Evolutionary conservation across 2,888 invertebrate genomes (phyloP), one percentile per base, ranked within the genome.

Genomic region (Orthonevra nobilis): DNA sequence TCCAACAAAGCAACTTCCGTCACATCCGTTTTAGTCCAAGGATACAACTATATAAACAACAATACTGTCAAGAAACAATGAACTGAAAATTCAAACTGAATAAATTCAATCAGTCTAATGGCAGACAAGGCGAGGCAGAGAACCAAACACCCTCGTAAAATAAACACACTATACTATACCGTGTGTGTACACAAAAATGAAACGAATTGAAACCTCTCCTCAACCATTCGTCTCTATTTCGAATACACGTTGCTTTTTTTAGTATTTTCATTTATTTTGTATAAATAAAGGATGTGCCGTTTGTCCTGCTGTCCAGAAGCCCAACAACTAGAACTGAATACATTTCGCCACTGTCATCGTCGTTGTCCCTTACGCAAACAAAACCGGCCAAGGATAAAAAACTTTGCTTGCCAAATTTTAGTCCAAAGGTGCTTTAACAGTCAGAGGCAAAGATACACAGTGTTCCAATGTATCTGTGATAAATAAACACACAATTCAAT

Each of bases 61-160:
- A 50, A 52, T 10, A 42, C 30, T 5, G 46, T 15, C 0, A 61
- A 28, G 46, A 79, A 72, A 68, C 73, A 74, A 81, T 74, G 68
- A 81, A 69, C 81, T 81, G 74, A 81, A 81, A 81, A 81, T 74
- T 81, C 81, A 81, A 81, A 81, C 81, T 81, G 74, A 81, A 74
- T 81, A 81, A 74, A 81, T 81, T 81, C 63, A 81, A 81, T 81
- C 81, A 81, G 63, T 40, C 81, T 81, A 81, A 81, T 81, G 81
- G 81, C 63, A 32, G 74, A 58, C 68, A 40, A 58, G 74, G 63
- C 68, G 46, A 58, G 68, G 63, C 68, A 46, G 19, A 34, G 48
- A n/a, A n/a, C n/a, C n/a, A n/a, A n/a, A 34, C 58, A 79, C 77
- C 66, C 64, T 64, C 72, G 58, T 64, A 61, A 79, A 72, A 66